Evolutionary conservation across 2,113 vertebrate species (phyloP).

Genomic region (Psittacara wagleri): DNA sequence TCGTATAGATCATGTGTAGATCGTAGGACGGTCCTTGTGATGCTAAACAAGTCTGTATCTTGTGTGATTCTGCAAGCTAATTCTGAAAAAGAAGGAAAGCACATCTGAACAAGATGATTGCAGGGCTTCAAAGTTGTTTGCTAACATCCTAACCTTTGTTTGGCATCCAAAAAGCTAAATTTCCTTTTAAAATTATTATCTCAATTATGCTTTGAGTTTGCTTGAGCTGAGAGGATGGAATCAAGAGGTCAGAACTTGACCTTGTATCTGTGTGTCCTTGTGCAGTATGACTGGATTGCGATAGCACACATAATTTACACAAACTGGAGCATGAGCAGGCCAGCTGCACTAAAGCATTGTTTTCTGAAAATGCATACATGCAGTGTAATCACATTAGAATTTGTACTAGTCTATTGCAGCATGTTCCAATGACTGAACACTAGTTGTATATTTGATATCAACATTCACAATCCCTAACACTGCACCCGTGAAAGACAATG

Average conservation of each 20-base stretch:
- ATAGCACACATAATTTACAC: neutral
- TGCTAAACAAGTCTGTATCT: neutral
- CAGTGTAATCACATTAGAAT: neutral
- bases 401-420: neutral
- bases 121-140: neutral
- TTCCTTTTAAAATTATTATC: neutral
- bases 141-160: neutral
- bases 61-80: neutral
- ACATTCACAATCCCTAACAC: neutral
- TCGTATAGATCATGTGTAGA: neutral
- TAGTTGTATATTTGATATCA: neutral
- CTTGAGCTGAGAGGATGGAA: neutral
- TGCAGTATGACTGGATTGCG: neutral
- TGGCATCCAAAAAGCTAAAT: neutral
- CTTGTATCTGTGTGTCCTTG: neutral
- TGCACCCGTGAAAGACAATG: neutral
- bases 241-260: neutral
- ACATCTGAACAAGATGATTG: neutral
- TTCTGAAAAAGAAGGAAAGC: neutral
- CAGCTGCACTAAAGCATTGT: neutral
- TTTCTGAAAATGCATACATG: neutral
- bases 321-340: neutral
- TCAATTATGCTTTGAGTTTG: neutral
- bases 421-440: neutral
- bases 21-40: neutral